A percentile compares a stretch with the other conserved stretches of the same genome.
Conservation (phyloP, 2,888 invertebrate species). For the Catocala sponsa region DNA sequence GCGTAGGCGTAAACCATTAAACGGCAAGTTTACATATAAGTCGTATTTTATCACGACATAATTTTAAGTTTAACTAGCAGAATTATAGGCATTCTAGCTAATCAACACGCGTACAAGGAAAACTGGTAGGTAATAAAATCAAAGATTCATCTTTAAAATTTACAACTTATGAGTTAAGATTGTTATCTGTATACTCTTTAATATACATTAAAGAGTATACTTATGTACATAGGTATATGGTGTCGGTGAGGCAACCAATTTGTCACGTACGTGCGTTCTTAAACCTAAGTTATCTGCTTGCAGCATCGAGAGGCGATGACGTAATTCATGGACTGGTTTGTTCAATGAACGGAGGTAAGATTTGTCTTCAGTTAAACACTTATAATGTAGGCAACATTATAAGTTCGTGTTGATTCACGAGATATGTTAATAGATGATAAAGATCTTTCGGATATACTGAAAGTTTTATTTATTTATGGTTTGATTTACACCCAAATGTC, state of each 20-base stretch:
- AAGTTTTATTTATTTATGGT: too few species aligned
- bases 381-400: too few species aligned
- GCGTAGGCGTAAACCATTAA: too few species aligned
- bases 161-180: background rate
- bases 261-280: slow-evolving; percentile 1
- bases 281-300: slow-evolving; percentile 1
- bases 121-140: slow-evolving; percentile 21
- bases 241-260: background rate
- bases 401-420: too few species aligned
- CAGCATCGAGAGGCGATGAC: too few species aligned
- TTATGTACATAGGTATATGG: background rate
- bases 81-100: slow-evolving; percentile 23
- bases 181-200: background rate
- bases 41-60: slow-evolving; percentile 17
- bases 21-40: slow-evolving; percentile 7
- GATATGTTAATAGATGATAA: too few species aligned
- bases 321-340: background rate
- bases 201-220: too few species aligned
- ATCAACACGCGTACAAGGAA: slow-evolving; percentile 37
- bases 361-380: too few species aligned
- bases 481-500: too few species aligned
- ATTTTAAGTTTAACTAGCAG: slow-evolving; percentile 13
- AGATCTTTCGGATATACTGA: too few species aligned
- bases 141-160: slow-evolving; percentile 22
- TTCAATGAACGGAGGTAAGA: background rate